Conservation (phyloP, 1,140 invertebrate species). For the Acromyrmex charruanus region DNA sequence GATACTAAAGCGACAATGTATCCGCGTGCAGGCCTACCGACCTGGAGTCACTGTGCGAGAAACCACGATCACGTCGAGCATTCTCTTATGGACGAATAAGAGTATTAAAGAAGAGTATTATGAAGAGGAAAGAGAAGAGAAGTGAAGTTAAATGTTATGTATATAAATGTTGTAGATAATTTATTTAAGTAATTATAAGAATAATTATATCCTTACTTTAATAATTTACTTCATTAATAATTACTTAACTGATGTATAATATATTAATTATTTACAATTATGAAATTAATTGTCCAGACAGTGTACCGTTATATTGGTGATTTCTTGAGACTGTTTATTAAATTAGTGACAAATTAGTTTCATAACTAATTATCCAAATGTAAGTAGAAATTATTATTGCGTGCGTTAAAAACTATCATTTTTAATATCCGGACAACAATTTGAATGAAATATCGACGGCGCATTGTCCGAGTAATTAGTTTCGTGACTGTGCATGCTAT, state of each 20-base stretch:
- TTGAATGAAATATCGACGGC: too few relatives aligned
- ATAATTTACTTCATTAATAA: neutral
- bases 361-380: too few relatives aligned
- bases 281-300: too few relatives aligned
- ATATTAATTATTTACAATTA: neutral
- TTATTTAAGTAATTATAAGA: neutral
- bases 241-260: neutral
- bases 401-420: too few relatives aligned
- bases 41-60: constrained; percentile 1
- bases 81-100: neutral
- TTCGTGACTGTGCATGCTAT: neutral
- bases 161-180: neutral
- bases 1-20: constrained; percentile 67
- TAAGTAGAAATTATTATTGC: too few relatives aligned
- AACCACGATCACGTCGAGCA: neutral
- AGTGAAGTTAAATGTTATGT: neutral
- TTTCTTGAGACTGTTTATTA: too few relatives aligned
- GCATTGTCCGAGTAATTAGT: too few relatives aligned
- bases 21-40: constrained; percentile 61
- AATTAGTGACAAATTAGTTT: too few relatives aligned
- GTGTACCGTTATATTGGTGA: too few relatives aligned
- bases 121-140: constrained; percentile 9
- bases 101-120: neutral
- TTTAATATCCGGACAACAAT: too few relatives aligned
- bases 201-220: neutral